Percentiles rank a stretch among this genome's conserved stretches.
phyloP scores from a whole-genome alignment of 2,113 vertebrate genomes.

The Passer montanus region DNA sequence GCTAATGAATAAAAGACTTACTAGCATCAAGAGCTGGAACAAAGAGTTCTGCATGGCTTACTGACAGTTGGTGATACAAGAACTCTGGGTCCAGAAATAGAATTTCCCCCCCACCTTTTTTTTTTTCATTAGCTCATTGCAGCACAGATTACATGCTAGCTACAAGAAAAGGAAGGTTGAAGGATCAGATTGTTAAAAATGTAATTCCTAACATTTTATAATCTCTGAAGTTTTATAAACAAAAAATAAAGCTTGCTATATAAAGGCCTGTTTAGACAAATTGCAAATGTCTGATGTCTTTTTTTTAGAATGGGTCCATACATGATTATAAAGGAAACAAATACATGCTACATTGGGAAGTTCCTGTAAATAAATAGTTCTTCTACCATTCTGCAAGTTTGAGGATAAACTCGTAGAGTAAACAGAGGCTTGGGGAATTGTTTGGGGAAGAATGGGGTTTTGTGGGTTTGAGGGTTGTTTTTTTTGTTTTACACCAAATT shows the following conservation, averaged over 20 bases:
- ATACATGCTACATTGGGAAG: background rate
- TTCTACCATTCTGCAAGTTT: background rate
- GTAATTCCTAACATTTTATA: background rate
- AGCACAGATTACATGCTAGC: background rate
- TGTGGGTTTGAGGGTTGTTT: fast-evolving
- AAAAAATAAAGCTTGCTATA: background rate
- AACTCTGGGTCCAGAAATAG: background rate
- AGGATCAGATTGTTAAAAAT: background rate
- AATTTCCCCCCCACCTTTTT: background rate
- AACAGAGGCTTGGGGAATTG: background rate
- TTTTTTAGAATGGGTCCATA: background rate
- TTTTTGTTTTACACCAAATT: background rate
- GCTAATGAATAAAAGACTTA: background rate
- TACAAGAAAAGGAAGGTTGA: background rate
- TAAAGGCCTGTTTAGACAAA: background rate
- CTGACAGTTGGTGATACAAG: fast-evolving
- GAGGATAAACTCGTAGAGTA: background rate
- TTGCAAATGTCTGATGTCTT: background rate
- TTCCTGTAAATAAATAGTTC: background rate
- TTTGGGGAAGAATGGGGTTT: background rate
- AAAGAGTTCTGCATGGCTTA: background rate
- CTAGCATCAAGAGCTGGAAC: background rate
- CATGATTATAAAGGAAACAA: background rate
- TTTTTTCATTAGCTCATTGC: background rate
- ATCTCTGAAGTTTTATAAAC: background rate